Evolutionary conservation across 2,113 vertebrate genomes (phyloP), one percentile per base, ranked within the genome.

Genomic region (Tretioscincus oriximinensis): DNA sequence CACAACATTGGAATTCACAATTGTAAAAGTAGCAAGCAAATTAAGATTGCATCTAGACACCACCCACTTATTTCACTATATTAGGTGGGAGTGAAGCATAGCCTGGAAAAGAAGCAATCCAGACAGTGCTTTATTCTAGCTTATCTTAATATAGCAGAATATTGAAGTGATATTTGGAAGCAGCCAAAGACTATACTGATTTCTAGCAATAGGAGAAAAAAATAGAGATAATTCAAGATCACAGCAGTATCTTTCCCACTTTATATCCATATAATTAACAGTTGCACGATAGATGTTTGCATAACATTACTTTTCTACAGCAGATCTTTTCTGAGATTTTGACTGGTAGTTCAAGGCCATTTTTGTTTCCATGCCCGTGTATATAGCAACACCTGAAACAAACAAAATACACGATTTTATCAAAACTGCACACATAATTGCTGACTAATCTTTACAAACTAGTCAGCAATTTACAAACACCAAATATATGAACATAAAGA

Each of bases 301-400:
- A 28, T 60, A 68, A 70, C 77, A 93, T 96, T 95, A 99, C 98
- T 99, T 99, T 90, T 99, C 98, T n/a, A 99, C 98, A 24, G 97
- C 98, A 10, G 98, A 99, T n/a, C 98, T 94, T 86, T 99, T 99
- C 95, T 99, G 98, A 83, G 97, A 97, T 90, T 99, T 99, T 49
- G 97, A 95, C 75, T 99, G 98, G 77, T 99, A 99, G 92, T 99
- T 99, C 76, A 99, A 94, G 18, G 98, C 98, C 98, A 99, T 99
- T 94, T 99, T 99, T 31, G 98, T 98, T 90, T 99, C 98, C 98
- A 99, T 99, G 86, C 98, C 98, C 0, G 98, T 99, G 92, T 99
- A 99, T 90, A 99, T 97, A 76, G 96, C 98, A 51, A 98, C 98
- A 54, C 98, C 98, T 99, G 74, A 41, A 79, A 90, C 78, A 1